These are phyloP conservation scores for Euborellia annulipes DNA, from an alignment of 1,140 invertebrate species.

Conservation along the genomic window DNA sequence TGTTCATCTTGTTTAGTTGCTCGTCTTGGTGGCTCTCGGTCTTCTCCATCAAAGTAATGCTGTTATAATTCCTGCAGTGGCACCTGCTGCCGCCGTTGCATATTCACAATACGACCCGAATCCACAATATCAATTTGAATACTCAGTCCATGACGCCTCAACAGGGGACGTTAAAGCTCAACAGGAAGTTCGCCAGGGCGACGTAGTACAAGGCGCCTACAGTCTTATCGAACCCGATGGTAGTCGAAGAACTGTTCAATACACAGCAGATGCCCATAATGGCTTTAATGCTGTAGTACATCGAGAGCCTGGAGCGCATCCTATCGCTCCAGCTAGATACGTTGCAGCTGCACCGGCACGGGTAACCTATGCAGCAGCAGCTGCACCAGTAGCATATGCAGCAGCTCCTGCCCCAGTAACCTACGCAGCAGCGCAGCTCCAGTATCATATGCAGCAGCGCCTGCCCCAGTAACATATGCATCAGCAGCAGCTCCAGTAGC, in stretches of 20 bases:
- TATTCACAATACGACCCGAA: neutral
- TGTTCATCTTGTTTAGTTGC: too few species aligned
- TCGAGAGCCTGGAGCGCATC: neutral
- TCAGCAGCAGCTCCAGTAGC: neutral
- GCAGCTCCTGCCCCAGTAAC: too few species aligned
- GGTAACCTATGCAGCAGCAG: neutral
- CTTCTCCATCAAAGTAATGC: too few species aligned
- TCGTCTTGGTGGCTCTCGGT: too few species aligned
- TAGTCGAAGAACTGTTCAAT: slow-evolving; percentile 27
- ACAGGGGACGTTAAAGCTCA: neutral
- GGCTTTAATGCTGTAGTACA: slow-evolving; percentile 27
- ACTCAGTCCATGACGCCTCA: neutral
- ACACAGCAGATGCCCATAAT: slow-evolving; percentile 25
- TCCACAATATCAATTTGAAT: too few species aligned
- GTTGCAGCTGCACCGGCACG: neutral
- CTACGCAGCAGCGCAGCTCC: neutral
- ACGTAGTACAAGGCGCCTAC: slow-evolving; percentile 28
- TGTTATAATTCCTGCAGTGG: too few species aligned
- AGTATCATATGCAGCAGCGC: neutral
- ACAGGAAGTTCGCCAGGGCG: slow-evolving; percentile 16
- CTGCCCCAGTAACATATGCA: neutral
- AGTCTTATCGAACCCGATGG: slow-evolving; percentile 28
- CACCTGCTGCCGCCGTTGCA: too few species aligned
- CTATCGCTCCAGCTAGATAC: too few species aligned
- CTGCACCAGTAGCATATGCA: neutral